Percentiles rank a stretch among this genome's conserved stretches.
Conservation (phyloP, 1,140 invertebrate genomes). For the Pseudomyrmex sp. region DNA sequence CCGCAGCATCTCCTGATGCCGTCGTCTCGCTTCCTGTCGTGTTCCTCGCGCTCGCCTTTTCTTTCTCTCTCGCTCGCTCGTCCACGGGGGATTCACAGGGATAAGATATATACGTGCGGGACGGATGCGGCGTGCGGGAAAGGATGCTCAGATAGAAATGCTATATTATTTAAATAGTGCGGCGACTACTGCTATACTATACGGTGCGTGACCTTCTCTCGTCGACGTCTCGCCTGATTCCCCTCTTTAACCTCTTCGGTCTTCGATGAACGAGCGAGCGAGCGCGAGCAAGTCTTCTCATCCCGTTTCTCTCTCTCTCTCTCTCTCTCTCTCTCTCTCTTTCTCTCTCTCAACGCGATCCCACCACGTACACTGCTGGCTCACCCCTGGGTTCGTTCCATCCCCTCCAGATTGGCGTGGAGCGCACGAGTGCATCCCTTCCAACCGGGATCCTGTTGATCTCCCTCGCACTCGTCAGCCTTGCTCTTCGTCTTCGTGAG, state of each 20-base stretch:
- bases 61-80: slow-evolving; percentile 45
- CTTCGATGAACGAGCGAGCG: slow-evolving; percentile 54
- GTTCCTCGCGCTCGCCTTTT: neutral
- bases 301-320: slow-evolving; percentile 61
- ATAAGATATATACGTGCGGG: slow-evolving; percentile 59
- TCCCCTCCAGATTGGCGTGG: slow-evolving; percentile 53
- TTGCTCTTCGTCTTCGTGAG: slow-evolving; percentile 54
- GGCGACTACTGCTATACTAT: slow-evolving; percentile 66
- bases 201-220: slow-evolving; percentile 79
- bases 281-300: slow-evolving; percentile 55
- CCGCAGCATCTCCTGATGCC: slow-evolving; percentile 51
- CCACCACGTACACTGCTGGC: slow-evolving; percentile 17
- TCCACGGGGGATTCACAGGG: slow-evolving; percentile 17
- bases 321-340: no score
- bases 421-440: slow-evolving; percentile 68
- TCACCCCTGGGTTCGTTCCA: slow-evolving; percentile 64
- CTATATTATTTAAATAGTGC: slow-evolving; percentile 80
- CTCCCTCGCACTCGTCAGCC: slow-evolving; percentile 61
- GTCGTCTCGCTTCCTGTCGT: slow-evolving; percentile 22
- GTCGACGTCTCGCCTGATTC: slow-evolving; percentile 76
- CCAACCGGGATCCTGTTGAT: slow-evolving; percentile 39
- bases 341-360: slow-evolving; percentile 28
- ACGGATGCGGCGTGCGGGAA: neutral
- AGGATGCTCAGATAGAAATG: slow-evolving; percentile 73
- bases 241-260: slow-evolving; percentile 66